Evolutionary conservation across 2,888 invertebrate genomes (phyloP).

Genomic region (Glyphotaelius pellucidus): DNA sequence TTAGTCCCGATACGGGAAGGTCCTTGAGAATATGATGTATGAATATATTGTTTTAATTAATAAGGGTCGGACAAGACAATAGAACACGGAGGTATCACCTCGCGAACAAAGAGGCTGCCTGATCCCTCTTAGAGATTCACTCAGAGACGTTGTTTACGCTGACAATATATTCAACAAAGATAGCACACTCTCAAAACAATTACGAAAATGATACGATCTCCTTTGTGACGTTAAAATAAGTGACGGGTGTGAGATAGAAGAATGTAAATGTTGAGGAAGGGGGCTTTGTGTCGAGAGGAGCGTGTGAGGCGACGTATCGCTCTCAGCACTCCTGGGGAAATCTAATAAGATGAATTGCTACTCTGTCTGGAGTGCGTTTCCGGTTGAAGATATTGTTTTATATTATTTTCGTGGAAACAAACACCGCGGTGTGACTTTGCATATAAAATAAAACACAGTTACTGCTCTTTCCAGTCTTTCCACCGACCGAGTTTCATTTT

Average conservation of each 20-base stretch:
- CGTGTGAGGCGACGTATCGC: not conserved
- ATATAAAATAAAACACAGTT: too few relatives aligned
- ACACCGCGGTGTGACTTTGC: not conserved
- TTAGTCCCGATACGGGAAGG: slow-evolving; percentile 7
- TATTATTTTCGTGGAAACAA: not conserved
- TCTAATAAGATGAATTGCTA: not conserved
- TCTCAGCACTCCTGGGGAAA: not conserved
- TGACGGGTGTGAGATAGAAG: not conserved
- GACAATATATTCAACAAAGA: slow-evolving; percentile 3
- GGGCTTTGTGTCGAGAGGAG: not conserved
- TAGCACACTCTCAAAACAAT: not conserved
- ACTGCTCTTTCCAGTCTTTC: not conserved
- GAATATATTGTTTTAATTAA: slow-evolving; percentile 32
- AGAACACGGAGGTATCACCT: not conserved
- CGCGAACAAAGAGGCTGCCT: not conserved
- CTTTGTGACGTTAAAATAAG: not conserved
- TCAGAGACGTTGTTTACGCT: slow-evolving; percentile 12
- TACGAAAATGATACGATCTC: not conserved
- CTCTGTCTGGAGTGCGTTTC: not conserved
- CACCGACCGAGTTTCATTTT: not conserved
- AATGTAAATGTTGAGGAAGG: not conserved
- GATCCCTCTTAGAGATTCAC: slow-evolving; percentile 14
- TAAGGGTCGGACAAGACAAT: slow-evolving; percentile 35
- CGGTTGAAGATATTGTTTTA: not conserved
- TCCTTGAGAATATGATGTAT: slow-evolving; percentile 26